Percentiles rank a stretch among this genome's conserved stretches.
Evolutionary conservation across 1,140 invertebrate genomes (phyloP).

Genomic region (Antheraea pernyi): DNA sequence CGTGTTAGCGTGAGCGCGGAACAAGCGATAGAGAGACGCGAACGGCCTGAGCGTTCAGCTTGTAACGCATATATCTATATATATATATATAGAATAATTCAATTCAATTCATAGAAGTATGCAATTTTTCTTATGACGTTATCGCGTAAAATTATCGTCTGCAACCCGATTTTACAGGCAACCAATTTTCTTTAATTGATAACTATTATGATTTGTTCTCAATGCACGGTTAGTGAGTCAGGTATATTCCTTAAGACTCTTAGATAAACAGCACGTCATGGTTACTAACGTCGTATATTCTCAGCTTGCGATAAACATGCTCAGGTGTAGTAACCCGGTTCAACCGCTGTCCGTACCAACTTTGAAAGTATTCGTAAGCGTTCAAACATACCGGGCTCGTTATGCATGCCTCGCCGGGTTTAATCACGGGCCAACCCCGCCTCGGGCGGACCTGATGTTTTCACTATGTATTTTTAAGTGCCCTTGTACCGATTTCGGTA

Average conservation of each 20-base stretch:
- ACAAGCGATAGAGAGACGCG: too few species aligned
- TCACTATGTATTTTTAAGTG: constrained; percentile 73
- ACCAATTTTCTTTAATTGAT: too few species aligned
- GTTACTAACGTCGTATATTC: constrained; percentile 36
- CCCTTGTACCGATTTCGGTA: constrained; percentile 12
- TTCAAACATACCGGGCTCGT: constrained; percentile 69
- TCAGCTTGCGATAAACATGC: constrained; percentile 52
- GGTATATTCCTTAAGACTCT: constrained; percentile 28
- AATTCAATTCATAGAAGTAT: too few species aligned
- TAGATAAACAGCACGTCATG: constrained; percentile 56
- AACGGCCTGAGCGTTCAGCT: too few species aligned
- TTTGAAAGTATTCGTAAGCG: constrained; percentile 68
- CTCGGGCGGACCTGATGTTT: constrained; percentile 63
- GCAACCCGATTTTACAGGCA: too few species aligned
- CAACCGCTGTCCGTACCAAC: constrained; percentile 36
- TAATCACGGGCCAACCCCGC: constrained; percentile 64
- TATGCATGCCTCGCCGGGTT: constrained; percentile 71
- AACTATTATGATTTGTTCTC: constrained; percentile 42
- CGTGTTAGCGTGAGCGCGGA: too few species aligned
- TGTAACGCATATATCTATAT: too few species aligned
- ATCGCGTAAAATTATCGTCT: too few species aligned
- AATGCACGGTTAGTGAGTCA: constrained; percentile 50
- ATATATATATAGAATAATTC: too few species aligned
- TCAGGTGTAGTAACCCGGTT: constrained; percentile 50
- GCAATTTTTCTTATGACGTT: too few species aligned